Percentiles rank a stretch among this genome's conserved stretches.
phyloP scores from a whole-genome alignment of 2,888 invertebrate species.

The Dryobota labecula region DNA sequence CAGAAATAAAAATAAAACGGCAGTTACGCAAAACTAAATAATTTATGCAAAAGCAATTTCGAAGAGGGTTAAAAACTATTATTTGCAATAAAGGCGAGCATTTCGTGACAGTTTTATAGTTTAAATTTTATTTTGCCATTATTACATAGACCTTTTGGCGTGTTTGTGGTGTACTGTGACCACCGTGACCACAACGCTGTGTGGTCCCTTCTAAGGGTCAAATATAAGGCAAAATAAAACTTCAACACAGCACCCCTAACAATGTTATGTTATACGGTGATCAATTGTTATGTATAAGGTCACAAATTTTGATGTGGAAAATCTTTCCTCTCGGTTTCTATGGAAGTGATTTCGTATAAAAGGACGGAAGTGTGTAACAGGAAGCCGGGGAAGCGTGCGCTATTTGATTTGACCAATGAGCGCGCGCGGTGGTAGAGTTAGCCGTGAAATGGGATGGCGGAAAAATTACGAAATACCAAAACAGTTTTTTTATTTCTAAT shows the following conservation, averaged over 20 bases:
- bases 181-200: constrained; percentile 3
- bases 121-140: constrained; percentile 9
- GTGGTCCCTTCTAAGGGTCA: background rate
- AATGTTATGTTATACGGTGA: background rate
- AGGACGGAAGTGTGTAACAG: no score
- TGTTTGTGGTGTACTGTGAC: constrained; percentile 22
- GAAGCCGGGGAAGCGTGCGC: no score
- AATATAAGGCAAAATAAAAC: background rate
- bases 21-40: background rate
- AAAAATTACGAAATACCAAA: no score
- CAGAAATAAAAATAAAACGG: background rate
- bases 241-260: background rate
- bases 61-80: background rate
- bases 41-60: constrained; percentile 24
- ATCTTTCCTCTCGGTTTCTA: no score
- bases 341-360: no score
- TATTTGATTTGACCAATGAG: no score
- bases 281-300: background rate
- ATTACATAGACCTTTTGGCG: constrained; percentile 5
- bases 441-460: no score
- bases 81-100: background rate
- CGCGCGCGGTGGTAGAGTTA: no score
- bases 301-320: no score
- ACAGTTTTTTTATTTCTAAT: no score
- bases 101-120: constrained; percentile 12